A percentile compares a stretch with the other conserved stretches of the same genome.
Evolutionary conservation across 2,888 invertebrate genomes (phyloP).

Genomic region (Diaperis boleti): DNA sequence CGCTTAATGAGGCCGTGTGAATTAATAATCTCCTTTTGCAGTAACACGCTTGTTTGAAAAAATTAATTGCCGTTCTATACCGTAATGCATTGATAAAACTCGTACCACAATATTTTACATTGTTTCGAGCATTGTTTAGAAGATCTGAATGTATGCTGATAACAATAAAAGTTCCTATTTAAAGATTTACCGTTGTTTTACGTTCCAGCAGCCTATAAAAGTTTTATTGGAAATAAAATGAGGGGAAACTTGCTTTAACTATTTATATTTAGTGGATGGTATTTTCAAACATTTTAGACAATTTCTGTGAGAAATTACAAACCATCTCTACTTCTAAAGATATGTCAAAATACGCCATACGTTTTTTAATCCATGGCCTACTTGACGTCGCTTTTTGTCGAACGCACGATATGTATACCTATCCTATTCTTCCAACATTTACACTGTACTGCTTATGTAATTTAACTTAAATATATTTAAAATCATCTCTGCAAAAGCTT

Average conservation of each 20-base stretch:
- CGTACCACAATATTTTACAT: not conserved
- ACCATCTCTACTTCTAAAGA: too few species aligned
- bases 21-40: slow-evolving; percentile 25
- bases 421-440: too few species aligned
- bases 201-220: slow-evolving; percentile 26
- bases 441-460: too few species aligned
- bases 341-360: too few species aligned
- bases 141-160: slow-evolving; percentile 8
- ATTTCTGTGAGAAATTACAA: not conserved
- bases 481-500: too few species aligned
- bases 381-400: too few species aligned
- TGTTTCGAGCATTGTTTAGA: slow-evolving; percentile 6
- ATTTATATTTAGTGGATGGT: slow-evolving; percentile 10
- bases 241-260: slow-evolving; percentile 4
- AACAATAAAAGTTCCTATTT: slow-evolving; percentile 38
- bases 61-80: slow-evolving; percentile 17
- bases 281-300: not conserved
- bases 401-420: too few species aligned
- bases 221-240: slow-evolving; percentile 31
- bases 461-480: too few species aligned
- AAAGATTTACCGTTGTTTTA: slow-evolving; percentile 41
- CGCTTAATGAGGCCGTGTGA: slow-evolving; percentile 22
- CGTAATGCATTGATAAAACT: slow-evolving; percentile 14
- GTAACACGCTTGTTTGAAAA: slow-evolving; percentile 13
- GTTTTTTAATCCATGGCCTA: too few species aligned